phyloP scores from a whole-genome alignment of 2,888 invertebrate species.

The Drosophila multiciliata region DNA sequence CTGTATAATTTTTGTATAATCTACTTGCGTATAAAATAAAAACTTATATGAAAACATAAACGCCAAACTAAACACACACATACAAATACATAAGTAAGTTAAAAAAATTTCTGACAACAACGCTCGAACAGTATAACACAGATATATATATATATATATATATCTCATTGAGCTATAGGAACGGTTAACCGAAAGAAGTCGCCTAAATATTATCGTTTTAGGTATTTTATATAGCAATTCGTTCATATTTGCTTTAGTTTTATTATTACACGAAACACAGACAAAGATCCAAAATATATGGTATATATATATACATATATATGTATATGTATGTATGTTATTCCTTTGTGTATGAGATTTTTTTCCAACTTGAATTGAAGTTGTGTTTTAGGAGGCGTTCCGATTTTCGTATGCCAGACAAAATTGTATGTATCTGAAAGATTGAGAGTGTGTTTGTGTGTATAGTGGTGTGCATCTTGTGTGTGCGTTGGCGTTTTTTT shows the following conservation, averaged over 20 bases:
- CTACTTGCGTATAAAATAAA: conserved; percentile 58
- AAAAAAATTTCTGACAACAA: conserved; percentile 4
- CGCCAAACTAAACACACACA: conserved; percentile 38
- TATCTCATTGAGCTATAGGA: conserved; percentile 26
- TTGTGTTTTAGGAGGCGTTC: conserved; percentile 15
- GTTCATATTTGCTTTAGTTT: conserved; percentile 60
- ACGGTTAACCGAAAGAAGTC: conserved; percentile 11
- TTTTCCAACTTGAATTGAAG: conserved; percentile 39
- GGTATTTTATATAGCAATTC: conserved; percentile 26
- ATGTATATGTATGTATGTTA: conserved; percentile 38
- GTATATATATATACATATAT: conserved; percentile 41
- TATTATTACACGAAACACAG: conserved; percentile 78
- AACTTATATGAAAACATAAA: conserved; percentile 57
- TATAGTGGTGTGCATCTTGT: conserved; percentile 31
- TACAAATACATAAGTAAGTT: conserved; percentile 28
- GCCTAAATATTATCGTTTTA: conserved; percentile 3
- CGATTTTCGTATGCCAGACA: conserved; percentile 13
- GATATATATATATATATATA: conserved; percentile 1
- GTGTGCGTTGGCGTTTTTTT: conserved; percentile 61
- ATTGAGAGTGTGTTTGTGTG: conserved; percentile 34
- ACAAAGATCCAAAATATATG: conserved; percentile 81
- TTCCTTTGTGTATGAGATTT: conserved; percentile 27
- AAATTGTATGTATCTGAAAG: conserved; percentile 31
- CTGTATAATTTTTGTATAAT: conserved; percentile 47
- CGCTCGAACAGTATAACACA: conserved; percentile 1